Evolutionary conservation across 2,797 vertebrate species (phyloP).

Genomic region (Myotis daubentonii): DNA sequence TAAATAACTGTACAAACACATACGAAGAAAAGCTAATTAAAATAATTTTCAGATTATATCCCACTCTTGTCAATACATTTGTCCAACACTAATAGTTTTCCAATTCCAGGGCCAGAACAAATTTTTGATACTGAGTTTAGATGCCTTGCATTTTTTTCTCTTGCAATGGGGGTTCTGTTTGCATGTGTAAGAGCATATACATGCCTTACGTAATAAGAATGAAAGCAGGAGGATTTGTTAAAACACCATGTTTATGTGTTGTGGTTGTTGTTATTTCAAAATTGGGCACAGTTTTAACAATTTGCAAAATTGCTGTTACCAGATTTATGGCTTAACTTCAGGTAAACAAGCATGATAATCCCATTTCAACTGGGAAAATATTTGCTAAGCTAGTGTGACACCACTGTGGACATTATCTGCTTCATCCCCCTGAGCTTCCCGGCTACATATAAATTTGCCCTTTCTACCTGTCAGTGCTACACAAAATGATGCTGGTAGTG

Average conservation of each 20-base stretch:
- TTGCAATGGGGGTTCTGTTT: background rate
- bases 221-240: background rate
- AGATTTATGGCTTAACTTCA: slow-evolving; percentile 1
- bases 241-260: background rate
- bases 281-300: background rate
- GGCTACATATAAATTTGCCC: background rate
- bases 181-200: background rate
- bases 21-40: background rate
- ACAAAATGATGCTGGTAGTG: background rate
- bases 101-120: background rate
- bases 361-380: background rate
- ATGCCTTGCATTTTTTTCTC: background rate
- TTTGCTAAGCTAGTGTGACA: slow-evolving; percentile 36
- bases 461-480: background rate
- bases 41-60: background rate
- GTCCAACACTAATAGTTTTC: background rate
- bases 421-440: background rate
- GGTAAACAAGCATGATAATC: slow-evolving; percentile 26
- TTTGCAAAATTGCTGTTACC: slow-evolving; percentile 30
- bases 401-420: background rate
- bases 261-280: background rate
- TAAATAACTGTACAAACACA: background rate
- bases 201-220: background rate
- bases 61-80: background rate
- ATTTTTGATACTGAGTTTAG: slow-evolving; percentile 33